phyloP scores from a whole-genome alignment of 2,797 vertebrate species.

The Steatocranus sp. region DNA sequence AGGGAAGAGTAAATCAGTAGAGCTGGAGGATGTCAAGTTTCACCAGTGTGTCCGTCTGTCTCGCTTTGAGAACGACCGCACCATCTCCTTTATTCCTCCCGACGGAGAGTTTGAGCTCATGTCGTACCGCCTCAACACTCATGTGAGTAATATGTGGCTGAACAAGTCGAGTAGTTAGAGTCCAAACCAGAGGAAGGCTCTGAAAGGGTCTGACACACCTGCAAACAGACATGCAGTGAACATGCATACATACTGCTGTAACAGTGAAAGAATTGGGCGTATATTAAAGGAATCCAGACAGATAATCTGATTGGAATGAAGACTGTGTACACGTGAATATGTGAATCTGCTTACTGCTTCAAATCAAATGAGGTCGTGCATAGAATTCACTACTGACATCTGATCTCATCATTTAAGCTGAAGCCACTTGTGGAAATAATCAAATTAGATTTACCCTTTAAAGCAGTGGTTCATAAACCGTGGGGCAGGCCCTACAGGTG shows the following conservation, averaged over 20 bases:
- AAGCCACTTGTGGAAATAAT: neutral
- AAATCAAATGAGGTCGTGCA: rapidly evolving
- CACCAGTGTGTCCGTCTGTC: conserved; percentile 94
- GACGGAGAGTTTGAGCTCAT: conserved; percentile 95
- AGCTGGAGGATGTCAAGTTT: conserved; percentile 93
- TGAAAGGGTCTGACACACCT: neutral
- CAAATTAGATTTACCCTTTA: neutral
- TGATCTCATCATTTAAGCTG: neutral
- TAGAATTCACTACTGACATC: neutral
- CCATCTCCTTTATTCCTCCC: conserved; percentile 92
- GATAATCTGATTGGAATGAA: neutral
- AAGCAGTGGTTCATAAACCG: neutral
- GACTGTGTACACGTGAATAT: neutral
- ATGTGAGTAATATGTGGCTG: conserved; percentile 71
- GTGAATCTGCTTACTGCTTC: neutral
- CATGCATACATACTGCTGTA: neutral
- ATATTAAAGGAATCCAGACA: neutral
- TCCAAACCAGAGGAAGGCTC: neutral
- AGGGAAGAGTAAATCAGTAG: conserved; percentile 93
- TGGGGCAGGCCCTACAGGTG: neutral
- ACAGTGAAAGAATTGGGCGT: neutral
- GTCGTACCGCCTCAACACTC: conserved; percentile 92
- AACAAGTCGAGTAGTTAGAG: neutral
- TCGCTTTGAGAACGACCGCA: conserved; percentile 93
- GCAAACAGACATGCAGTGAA: neutral